These are phyloP conservation scores for Enoplosus armatus DNA, from an alignment of 2,797 vertebrate species.

Conservation along the genomic window DNA sequence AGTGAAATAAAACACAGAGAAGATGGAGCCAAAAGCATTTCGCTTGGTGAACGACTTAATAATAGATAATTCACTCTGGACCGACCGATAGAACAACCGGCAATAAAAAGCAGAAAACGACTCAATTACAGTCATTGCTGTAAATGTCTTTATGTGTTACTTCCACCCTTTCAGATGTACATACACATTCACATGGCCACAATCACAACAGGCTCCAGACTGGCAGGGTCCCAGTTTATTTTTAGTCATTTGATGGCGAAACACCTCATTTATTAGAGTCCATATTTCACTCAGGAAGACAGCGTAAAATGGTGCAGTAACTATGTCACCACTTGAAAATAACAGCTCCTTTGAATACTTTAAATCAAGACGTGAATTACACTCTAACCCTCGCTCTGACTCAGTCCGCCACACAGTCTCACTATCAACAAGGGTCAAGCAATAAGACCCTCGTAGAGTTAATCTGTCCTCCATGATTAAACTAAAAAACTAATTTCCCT, in stretches of 20 bases:
- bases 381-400: neutral
- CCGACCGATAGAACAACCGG: neutral
- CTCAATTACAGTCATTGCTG: neutral
- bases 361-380: slow-evolving; percentile 33
- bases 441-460: slow-evolving; percentile 30
- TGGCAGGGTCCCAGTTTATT: too few species aligned
- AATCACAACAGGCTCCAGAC: neutral
- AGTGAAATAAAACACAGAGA: too few species aligned
- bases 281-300: slow-evolving; percentile 12
- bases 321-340: slow-evolving; percentile 21
- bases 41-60: neutral
- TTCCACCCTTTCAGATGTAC: neutral
- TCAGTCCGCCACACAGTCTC: neutral
- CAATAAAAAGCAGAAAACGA: neutral
- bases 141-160: neutral
- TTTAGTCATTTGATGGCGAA: neutral
- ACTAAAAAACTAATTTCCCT: slow-evolving; percentile 32
- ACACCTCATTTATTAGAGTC: neutral
- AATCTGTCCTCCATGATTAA: slow-evolving; percentile 38
- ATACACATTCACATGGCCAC: neutral
- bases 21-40: too few species aligned
- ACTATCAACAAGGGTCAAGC: slow-evolving; percentile 30
- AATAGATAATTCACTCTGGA: neutral
- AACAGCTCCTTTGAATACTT: slow-evolving; percentile 32
- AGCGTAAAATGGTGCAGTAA: neutral